Evolutionary conservation across 2,113 vertebrate genomes (phyloP), one percentile per base, ranked within the genome.

Genomic region (Hylia prasina): DNA sequence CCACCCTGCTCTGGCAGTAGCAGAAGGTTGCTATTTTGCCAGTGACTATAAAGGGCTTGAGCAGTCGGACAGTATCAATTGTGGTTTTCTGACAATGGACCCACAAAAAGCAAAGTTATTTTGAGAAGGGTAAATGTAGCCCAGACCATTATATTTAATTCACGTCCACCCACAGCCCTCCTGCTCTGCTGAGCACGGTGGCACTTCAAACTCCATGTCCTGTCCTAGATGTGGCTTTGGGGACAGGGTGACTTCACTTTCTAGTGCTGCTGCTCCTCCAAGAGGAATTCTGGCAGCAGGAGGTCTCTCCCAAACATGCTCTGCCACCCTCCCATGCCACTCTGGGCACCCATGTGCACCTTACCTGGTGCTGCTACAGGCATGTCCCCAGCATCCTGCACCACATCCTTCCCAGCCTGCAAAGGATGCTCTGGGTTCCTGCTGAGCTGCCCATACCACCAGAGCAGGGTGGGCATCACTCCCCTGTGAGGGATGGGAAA

Each of bases 101-200:
- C 82, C 89, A 80, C 82, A 93, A 90, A 92, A 94, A 66, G 76
- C 47, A 28, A 83, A 92, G 88, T 56, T 96, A 95, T 97, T 96
- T 92, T 3, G 9, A 87, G 94, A 77, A 73, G 72, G 76, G 64
- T 90, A 92, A 94, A 94, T 83, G 88, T 65, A 89, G 89, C 76
- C 1, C 13, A 93, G 89, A 70, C 45, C 20, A 80, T 81, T 69
- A 63, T 45, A 86, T 85, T 58, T 89, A 83, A 92, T 93, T 87
- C 79, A 66, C 28, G 63, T 77, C 54, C 0, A 0, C 79, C 95
- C 90, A 73, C 66, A 72, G 82, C 79, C 83, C 70, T 94, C 78
- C 76, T 92, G 79, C 71, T 72, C 79, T 83, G 82, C 88, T 77
- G 92, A 76, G 90, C 2, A 0, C 0, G 0, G 28, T 37, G 45